Percentiles rank a stretch among this genome's conserved stretches.
phyloP scores from a whole-genome alignment of 2,113 vertebrate species.

The Elgaria multicarinata region DNA sequence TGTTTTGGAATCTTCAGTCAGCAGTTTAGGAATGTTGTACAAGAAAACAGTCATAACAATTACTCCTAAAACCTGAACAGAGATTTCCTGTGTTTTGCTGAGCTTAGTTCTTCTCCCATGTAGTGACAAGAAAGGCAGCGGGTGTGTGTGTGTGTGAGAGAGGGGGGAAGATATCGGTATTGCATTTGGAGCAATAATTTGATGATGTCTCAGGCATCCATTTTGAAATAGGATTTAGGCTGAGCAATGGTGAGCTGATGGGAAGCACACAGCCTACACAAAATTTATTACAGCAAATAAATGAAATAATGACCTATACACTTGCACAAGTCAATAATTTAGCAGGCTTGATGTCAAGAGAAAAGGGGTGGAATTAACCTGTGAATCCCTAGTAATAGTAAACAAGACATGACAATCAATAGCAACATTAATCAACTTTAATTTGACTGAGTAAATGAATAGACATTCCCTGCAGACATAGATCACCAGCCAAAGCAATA shows the following conservation, averaged over 20 bases:
- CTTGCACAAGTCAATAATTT: slow-evolving; percentile 45
- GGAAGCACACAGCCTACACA: slow-evolving; percentile 2
- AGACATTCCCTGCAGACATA: slow-evolving; percentile 42
- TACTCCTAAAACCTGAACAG: background rate
- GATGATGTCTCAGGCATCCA: background rate
- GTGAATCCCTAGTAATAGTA: slow-evolving; percentile 39
- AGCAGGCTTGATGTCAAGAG: slow-evolving; percentile 21
- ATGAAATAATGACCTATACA: slow-evolving; percentile 35
- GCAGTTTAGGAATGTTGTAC: rapidly evolving
- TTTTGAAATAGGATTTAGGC: slow-evolving; percentile 28
- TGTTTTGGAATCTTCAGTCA: background rate
- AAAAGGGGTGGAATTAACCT: slow-evolving; percentile 52
- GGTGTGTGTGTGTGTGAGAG: background rate
- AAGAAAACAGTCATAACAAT: background rate
- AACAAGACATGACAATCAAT: slow-evolving; percentile 54
- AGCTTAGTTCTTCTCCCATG: background rate
- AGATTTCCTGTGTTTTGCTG: background rate
- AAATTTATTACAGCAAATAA: slow-evolving; percentile 55
- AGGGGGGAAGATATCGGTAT: background rate
- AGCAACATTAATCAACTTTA: slow-evolving; percentile 61
- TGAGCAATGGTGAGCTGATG: background rate
- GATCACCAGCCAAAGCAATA: slow-evolving; percentile 33
- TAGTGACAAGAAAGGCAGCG: background rate
- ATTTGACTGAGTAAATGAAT: slow-evolving; percentile 30
- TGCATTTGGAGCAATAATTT: slow-evolving; percentile 6